Evolutionary conservation across 1,140 invertebrate species (phyloP).

Genomic region (Drosophila leontia): DNA sequence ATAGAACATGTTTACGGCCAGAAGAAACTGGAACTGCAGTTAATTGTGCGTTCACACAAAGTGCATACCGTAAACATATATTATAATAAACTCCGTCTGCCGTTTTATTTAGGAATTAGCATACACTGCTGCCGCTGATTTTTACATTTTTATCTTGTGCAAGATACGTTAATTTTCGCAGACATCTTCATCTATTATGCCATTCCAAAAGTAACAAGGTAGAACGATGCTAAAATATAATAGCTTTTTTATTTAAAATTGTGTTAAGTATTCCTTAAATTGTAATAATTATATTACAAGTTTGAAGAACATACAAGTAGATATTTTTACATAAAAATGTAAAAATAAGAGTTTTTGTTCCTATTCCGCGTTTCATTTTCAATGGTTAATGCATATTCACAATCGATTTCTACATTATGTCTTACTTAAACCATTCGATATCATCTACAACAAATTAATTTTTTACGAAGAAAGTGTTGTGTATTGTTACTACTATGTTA

Average conservation of each 20-base stretch:
- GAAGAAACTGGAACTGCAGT: background rate
- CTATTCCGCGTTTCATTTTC: constrained; percentile 24
- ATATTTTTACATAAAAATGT: background rate
- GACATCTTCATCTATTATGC: no score
- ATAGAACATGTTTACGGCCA: background rate
- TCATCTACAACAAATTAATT: constrained; percentile 37
- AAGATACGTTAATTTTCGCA: no score
- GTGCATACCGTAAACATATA: background rate
- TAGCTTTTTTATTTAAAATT: no score
- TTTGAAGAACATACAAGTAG: background rate
- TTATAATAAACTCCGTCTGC: background rate
- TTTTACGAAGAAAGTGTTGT: constrained; percentile 50
- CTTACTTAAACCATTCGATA: constrained; percentile 35
- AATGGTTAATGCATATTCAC: background rate
- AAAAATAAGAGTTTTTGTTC: constrained; percentile 5
- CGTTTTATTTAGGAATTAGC: no score
- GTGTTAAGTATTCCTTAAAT: background rate
- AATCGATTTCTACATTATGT: constrained; percentile 4
- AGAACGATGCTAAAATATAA: no score
- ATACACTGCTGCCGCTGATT: no score
- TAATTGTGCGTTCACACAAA: background rate
- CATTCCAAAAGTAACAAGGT: no score
- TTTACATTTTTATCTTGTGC: no score
- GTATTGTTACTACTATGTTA: constrained; percentile 43
- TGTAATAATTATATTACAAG: no score